Conservation (phyloP, 2,888 invertebrate species). For the Chrysomela aeneicollis region DNA sequence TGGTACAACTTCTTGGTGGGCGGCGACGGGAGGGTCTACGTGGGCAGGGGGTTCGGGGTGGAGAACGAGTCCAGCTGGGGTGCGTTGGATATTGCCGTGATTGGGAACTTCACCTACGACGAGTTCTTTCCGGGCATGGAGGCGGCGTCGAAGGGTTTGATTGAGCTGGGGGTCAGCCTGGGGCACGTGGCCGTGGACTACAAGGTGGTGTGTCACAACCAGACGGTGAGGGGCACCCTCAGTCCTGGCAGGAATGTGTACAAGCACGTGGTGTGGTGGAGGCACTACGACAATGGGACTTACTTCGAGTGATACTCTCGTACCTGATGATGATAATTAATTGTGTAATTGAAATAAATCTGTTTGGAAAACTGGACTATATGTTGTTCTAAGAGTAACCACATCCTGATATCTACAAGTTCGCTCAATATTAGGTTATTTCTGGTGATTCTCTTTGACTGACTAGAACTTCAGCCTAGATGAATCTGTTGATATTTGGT, state of each 20-base stretch:
- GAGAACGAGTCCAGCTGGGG: conserved; percentile 47
- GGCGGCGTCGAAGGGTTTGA: conserved; percentile 59
- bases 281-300: conserved; percentile 16
- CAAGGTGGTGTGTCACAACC: conserved; percentile 64
- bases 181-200: conserved; percentile 60
- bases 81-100: conserved; percentile 40
- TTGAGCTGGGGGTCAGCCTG: conserved; percentile 59
- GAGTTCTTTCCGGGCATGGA: conserved; percentile 58
- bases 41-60: conserved; percentile 56
- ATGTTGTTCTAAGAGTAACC: no score
- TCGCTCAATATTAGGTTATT: no score
- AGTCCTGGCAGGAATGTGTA: conserved; percentile 26
- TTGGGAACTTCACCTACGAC: conserved; percentile 40
- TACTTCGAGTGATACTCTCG: conserved; percentile 10
- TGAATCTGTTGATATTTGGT: no score
- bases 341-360: background rate
- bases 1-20: conserved; percentile 62
- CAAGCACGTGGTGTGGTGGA: conserved; percentile 20
- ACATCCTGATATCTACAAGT: no score
- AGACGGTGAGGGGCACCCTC: conserved; percentile 52
- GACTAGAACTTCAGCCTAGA: no score
- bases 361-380: no score
- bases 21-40: conserved; percentile 65
- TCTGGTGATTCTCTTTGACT: no score
- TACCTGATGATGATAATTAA: background rate